Conservation (phyloP, 2,797 vertebrate species). For the Crenichthys baileyi region DNA sequence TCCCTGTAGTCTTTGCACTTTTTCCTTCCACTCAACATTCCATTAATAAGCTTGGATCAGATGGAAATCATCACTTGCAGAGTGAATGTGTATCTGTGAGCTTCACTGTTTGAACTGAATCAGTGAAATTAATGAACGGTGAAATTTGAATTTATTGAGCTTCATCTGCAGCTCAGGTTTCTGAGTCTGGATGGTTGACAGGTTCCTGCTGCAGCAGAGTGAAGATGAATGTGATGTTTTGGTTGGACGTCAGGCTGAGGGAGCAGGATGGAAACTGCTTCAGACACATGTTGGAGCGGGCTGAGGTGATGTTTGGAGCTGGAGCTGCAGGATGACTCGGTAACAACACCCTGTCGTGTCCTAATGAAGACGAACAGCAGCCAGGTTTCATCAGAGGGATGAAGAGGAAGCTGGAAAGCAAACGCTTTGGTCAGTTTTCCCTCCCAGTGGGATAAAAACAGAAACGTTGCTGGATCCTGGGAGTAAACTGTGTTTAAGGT, state of each 20-base stretch:
- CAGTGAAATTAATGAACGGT: neutral
- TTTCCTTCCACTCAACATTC: too few species aligned
- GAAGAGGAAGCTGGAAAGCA: neutral
- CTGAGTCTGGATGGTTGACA: neutral
- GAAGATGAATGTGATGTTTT: constrained; percentile 1
- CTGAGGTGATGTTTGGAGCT: neutral
- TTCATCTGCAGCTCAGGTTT: neutral
- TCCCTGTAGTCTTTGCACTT: too few species aligned
- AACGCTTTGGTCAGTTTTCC: neutral
- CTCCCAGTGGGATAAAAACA: neutral
- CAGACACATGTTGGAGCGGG: neutral
- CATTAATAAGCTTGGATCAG: too few species aligned
- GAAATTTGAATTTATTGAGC: neutral
- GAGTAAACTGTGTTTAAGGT: neutral
- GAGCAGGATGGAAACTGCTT: neutral
- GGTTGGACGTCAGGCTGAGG: neutral
- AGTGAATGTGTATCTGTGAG: neutral
- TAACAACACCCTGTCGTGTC: neutral
- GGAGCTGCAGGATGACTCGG: neutral
- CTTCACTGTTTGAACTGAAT: neutral
- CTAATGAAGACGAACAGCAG: neutral
- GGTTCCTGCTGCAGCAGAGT: too few species aligned
- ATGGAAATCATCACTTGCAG: too few species aligned
- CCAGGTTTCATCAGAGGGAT: constrained; percentile 2
- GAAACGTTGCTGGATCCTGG: neutral